These are phyloP conservation scores for Agraylea sexmaculata DNA, from an alignment of 1,140 invertebrate genomes.

Conservation along the genomic window DNA sequence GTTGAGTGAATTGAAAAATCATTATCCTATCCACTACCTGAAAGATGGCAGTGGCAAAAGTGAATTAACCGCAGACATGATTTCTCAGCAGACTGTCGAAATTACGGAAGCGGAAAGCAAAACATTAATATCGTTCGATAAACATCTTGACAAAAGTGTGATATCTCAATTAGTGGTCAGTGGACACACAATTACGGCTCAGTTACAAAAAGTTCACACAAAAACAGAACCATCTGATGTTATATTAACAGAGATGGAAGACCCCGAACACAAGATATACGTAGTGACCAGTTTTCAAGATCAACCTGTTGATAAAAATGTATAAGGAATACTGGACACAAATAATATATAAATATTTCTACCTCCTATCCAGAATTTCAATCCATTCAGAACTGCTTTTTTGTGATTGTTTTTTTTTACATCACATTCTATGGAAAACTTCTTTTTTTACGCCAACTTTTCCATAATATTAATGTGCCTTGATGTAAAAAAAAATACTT, in stretches of 20 bases:
- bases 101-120: no score
- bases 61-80: neutral
- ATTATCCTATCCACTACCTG: slow-evolving; percentile 34
- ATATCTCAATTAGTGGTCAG: slow-evolving; percentile 16
- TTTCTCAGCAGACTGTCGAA: slow-evolving; percentile 7
- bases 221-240: slow-evolving; percentile 19
- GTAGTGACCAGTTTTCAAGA: slow-evolving; percentile 12
- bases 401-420: no score
- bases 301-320: slow-evolving; percentile 5
- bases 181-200: slow-evolving; percentile 10
- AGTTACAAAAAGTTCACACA: slow-evolving; percentile 18
- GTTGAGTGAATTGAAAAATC: slow-evolving; percentile 31
- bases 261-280: slow-evolving; percentile 17
- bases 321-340: no score
- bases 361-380: no score
- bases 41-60: slow-evolving; percentile 17
- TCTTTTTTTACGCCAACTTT: no score
- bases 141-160: slow-evolving; percentile 19
- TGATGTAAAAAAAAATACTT: no score
- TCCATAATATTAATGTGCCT: no score
- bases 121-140: slow-evolving; percentile 18
- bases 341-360: no score
- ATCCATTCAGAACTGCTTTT: no score
- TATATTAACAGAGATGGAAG: neutral
- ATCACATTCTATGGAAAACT: no score